Percentiles rank a stretch among this genome's conserved stretches.
These are phyloP conservation scores for Coelinius sp. DNA, from an alignment of 2,888 invertebrate genomes.

Conservation along the genomic window DNA sequence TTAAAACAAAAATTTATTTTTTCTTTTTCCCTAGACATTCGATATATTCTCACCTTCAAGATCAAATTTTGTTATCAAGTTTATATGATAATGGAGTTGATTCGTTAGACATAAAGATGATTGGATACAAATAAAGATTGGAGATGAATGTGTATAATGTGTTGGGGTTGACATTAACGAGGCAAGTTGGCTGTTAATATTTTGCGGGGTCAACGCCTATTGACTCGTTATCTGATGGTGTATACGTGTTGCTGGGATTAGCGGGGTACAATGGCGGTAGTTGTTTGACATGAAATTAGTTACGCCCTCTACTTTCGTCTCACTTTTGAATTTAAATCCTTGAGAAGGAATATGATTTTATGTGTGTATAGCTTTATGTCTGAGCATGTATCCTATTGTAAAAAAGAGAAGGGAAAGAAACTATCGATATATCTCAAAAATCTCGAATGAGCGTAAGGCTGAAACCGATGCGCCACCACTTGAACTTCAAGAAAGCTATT, in stretches of 20 bases:
- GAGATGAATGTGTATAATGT: constrained; percentile 29
- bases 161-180: constrained; percentile 49
- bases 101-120: not conserved
- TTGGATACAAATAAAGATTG: not conserved
- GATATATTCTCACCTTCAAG: too few species aligned
- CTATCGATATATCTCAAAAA: too few species aligned
- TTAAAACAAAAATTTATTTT: too few species aligned
- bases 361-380: not conserved
- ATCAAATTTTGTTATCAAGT: too few species aligned
- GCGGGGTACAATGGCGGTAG: constrained; percentile 9
- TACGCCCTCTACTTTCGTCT: constrained; percentile 29
- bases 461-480: too few species aligned
- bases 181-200: constrained; percentile 45
- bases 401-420: too few species aligned
- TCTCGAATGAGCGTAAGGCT: too few species aligned
- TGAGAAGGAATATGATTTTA: not conserved
- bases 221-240: constrained; percentile 31
- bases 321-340: constrained; percentile 1
- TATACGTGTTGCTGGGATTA: not conserved
- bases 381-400: not conserved
- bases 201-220: constrained; percentile 45
- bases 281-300: constrained; percentile 30
- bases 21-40: too few species aligned
- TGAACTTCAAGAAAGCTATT: too few species aligned
- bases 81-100: too few species aligned